Evolutionary conservation across 2,888 invertebrate species (phyloP), one percentile per base, ranked within the genome.

Genomic region (Drosophila buzzatii): DNA sequence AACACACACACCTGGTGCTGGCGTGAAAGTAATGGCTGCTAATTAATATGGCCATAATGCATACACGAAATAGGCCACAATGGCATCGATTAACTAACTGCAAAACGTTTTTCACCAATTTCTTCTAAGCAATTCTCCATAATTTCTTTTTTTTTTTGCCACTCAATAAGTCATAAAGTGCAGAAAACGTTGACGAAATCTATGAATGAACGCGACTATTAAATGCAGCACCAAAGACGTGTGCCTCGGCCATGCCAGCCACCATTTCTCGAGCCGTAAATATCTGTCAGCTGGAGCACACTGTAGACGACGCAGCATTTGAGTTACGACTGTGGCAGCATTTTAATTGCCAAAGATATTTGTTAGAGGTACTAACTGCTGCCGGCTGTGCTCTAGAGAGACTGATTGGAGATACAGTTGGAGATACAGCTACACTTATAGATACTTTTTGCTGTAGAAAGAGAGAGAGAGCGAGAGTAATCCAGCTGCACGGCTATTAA

Each of bases 261-360:
- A 2, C 2, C 44, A 44, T 57, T 69, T 31, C n/a, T 20, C 12
- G 14, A n/a, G 14, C 35, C 67, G 65, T 76, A 70, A 63, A 63
- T 66, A 70, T 58, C 64, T 67, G 60, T 62, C 69, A 49, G 73
- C 7, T 16, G 16, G 39, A 52, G 12, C 33, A 49, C 35, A 23
- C 23, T 23, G 23, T 23, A 23, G 23, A 23, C 49, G 53, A 59
- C n/a, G 9, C 41, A 9, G 59, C 69, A 72, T 66, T 74, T 79
- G 85, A 82, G 74, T 79, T 79, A 74, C 78, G 86, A 78, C 74
- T 76, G 69, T 69, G 66, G 66, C 69, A 74, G 75, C 81, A 84
- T 82, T 90, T 89, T 89, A 90, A 89, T 90, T 89, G 90, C 86
- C 70, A 42, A 63, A 51, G 51, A 45, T 67, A 74, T 69, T 53